Conservation (phyloP, 2,888 invertebrate genomes). For the Eilema griseolum region DNA sequence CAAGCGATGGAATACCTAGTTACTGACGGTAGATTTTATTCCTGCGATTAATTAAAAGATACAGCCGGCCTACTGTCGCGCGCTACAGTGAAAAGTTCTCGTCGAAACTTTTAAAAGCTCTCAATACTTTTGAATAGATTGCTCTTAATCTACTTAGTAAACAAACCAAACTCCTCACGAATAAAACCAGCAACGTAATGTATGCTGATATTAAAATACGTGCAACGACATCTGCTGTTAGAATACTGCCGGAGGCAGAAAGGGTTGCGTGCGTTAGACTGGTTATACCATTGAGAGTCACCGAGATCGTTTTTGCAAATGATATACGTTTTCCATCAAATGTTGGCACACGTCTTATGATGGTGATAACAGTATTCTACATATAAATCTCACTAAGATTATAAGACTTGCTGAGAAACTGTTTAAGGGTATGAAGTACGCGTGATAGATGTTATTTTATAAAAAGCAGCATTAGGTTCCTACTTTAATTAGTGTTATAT, state of each 20-base stretch:
- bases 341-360: conserved; percentile 59
- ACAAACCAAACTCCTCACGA: conserved; percentile 36
- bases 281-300: conserved; percentile 79
- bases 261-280: conserved; percentile 82
- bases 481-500: not conserved
- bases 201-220: conserved; percentile 49
- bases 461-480: not conserved
- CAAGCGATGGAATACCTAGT: conserved; percentile 74
- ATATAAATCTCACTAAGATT: conserved; percentile 30
- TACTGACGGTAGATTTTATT: conserved; percentile 78
- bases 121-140: conserved; percentile 56
- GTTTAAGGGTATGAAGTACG: not conserved
- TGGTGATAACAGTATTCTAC: conserved; percentile 56
- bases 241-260: conserved; percentile 72
- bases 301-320: conserved; percentile 77
- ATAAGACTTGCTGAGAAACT: conserved; percentile 21
- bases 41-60: conserved; percentile 86
- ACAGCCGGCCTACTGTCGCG: conserved; percentile 65
- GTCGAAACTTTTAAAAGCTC: conserved; percentile 62
- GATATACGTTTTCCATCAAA: conserved; percentile 79
- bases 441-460: not conserved
- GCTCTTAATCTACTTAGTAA: conserved; percentile 51
- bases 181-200: conserved; percentile 67
- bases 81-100: conserved; percentile 78
- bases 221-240: conserved; percentile 66